Percentiles rank a stretch among this genome's conserved stretches.
Conservation (phyloP, 2,113 vertebrate genomes). For the Oxyura jamaicensis region DNA sequence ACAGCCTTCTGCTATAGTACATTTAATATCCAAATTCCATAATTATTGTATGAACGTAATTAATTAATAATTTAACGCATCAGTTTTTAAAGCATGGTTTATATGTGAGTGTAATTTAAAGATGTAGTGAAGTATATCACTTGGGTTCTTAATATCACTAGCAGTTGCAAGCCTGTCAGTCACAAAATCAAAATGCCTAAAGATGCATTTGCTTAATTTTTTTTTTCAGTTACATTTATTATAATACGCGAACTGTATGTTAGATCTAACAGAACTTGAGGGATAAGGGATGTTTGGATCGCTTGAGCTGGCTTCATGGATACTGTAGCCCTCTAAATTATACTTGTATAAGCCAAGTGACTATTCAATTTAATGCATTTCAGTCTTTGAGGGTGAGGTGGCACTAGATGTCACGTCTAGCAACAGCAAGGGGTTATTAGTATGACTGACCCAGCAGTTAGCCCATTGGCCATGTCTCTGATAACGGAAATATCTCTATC, state of each 20-base stretch:
- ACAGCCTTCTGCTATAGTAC: background rate
- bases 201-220: background rate
- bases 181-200: background rate
- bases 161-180: background rate
- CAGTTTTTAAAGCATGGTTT: background rate
- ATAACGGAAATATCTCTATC: background rate
- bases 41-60: background rate
- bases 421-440: background rate
- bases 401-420: background rate
- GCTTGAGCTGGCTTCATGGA: background rate
- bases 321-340: background rate
- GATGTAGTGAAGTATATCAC: background rate
- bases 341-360: background rate
- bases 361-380: background rate
- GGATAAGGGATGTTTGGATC: background rate
- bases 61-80: constrained; percentile 31
- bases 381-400: background rate
- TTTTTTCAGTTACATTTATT: background rate
- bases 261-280: background rate
- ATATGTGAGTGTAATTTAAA: constrained; percentile 12
- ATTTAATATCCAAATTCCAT: constrained; percentile 19
- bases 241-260: background rate
- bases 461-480: background rate
- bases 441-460: background rate
- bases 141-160: background rate